phyloP scores from a whole-genome alignment of 2,797 vertebrate species.

The Pteronotus mesoamericanus region DNA sequence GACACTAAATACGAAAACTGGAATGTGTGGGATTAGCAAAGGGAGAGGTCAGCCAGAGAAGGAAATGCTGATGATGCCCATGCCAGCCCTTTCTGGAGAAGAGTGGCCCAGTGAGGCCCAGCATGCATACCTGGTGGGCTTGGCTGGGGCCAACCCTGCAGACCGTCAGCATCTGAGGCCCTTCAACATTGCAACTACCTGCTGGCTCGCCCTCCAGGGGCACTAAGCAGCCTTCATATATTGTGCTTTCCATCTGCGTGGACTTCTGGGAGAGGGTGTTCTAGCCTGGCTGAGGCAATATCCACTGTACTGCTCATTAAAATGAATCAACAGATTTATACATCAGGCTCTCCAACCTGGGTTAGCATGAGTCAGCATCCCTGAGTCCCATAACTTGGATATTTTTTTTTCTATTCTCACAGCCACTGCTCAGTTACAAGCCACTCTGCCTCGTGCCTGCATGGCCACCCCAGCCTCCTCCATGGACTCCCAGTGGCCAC shows the following conservation, averaged over 20 bases:
- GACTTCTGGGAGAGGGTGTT: background rate
- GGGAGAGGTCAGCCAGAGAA: slow-evolving; percentile 46
- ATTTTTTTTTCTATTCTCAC: background rate
- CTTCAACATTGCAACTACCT: background rate
- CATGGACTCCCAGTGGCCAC: background rate
- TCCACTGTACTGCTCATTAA: background rate
- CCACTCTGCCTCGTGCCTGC: background rate
- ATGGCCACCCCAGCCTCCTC: background rate
- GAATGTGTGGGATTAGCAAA: slow-evolving; percentile 32
- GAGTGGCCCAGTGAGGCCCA: background rate
- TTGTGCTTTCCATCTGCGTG: background rate
- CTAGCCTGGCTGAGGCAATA: background rate
- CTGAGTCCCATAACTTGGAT: background rate
- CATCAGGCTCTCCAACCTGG: background rate
- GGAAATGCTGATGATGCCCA: background rate
- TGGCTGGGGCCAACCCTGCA: background rate
- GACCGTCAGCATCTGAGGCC: background rate
- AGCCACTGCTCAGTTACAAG: background rate
- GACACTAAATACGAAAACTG: background rate
- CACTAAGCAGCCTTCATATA: background rate
- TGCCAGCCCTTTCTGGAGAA: background rate
- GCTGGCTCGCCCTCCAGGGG: background rate
- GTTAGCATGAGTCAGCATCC: slow-evolving; percentile 54
- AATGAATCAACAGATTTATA: background rate
- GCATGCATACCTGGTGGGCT: background rate